A percentile compares a stretch with the other conserved stretches of the same genome.
Evolutionary conservation across 2,888 invertebrate species (phyloP).

Genomic region (Syrista parreyssii): DNA sequence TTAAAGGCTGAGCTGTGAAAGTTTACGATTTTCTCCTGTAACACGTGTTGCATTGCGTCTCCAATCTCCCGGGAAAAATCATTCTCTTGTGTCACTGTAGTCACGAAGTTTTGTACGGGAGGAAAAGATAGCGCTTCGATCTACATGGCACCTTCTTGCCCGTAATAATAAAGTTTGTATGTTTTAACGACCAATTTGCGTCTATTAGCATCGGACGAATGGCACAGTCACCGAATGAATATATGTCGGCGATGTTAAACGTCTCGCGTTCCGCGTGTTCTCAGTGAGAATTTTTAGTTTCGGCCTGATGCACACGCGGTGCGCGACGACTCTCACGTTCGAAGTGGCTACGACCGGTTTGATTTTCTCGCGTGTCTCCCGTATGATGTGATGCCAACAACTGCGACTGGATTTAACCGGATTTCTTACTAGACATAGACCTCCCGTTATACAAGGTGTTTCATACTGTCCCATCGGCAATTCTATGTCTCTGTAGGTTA

Average conservation of each 20-base stretch:
- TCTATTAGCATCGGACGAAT: background rate
- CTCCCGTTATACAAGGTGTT: conserved; percentile 9
- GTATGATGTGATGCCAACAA: conserved; percentile 34
- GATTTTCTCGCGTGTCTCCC: conserved; percentile 21
- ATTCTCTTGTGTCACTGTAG: background rate
- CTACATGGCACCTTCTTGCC: background rate
- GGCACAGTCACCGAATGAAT: background rate
- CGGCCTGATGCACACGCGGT: background rate
- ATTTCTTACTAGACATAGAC: conserved; percentile 28
- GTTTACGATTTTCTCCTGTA: background rate
- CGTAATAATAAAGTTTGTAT: background rate
- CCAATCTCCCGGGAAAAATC: background rate
- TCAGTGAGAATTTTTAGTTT: background rate
- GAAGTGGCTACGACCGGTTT: conserved; percentile 22
- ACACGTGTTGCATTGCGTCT: background rate
- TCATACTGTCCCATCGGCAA: background rate
- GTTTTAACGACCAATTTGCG: background rate
- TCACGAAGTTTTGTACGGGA: background rate
- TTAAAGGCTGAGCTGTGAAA: background rate
- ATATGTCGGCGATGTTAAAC: background rate
- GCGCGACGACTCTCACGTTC: conserved; percentile 24
- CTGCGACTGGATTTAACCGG: conserved; percentile 45
- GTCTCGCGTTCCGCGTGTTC: background rate
- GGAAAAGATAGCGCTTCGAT: background rate
- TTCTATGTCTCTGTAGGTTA: background rate